phyloP scores from a whole-genome alignment of 2,797 vertebrate species.

The Cirrhinus mrigala region DNA sequence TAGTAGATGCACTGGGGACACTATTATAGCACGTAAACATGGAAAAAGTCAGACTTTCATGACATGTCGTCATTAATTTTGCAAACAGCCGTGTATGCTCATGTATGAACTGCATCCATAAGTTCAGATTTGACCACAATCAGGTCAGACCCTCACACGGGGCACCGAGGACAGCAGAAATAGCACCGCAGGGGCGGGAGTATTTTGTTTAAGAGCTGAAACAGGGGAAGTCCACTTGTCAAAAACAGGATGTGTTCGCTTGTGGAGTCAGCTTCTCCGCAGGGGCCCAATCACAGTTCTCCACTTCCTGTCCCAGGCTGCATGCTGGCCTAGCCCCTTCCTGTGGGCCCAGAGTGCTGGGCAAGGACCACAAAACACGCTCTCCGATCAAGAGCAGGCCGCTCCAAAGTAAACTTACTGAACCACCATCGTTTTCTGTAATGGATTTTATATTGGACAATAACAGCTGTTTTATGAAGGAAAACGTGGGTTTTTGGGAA shows the following conservation, averaged over 20 bases:
- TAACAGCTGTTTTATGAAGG: slow-evolving; percentile 24
- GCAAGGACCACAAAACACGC: slow-evolving; percentile 54
- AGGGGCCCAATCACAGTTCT: slow-evolving; percentile 72
- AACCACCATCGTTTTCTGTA: slow-evolving; percentile 42
- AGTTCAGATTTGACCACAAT: slow-evolving; percentile 47
- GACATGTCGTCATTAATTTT: no score
- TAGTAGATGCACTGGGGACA: no score
- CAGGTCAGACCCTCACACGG: neutral
- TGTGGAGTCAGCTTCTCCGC: slow-evolving; percentile 75
- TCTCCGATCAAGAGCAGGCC: slow-evolving; percentile 25
- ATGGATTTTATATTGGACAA: slow-evolving; percentile 46
- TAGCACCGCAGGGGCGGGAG: slow-evolving; percentile 43
- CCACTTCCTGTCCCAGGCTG: slow-evolving; percentile 73
- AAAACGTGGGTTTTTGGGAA: neutral
- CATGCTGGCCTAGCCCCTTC: slow-evolving; percentile 70
- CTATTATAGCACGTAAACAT: no score
- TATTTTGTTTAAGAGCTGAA: slow-evolving; percentile 69
- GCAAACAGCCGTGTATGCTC: neutral
- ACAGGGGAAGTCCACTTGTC: slow-evolving; percentile 76
- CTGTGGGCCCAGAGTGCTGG: slow-evolving; percentile 64
- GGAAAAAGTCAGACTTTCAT: no score
- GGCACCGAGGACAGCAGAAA: slow-evolving; percentile 49
- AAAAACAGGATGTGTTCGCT: slow-evolving; percentile 79
- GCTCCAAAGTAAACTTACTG: slow-evolving; percentile 49
- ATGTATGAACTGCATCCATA: neutral